Conservation (phyloP, 2,888 invertebrate species). For the Apantesis nais region DNA sequence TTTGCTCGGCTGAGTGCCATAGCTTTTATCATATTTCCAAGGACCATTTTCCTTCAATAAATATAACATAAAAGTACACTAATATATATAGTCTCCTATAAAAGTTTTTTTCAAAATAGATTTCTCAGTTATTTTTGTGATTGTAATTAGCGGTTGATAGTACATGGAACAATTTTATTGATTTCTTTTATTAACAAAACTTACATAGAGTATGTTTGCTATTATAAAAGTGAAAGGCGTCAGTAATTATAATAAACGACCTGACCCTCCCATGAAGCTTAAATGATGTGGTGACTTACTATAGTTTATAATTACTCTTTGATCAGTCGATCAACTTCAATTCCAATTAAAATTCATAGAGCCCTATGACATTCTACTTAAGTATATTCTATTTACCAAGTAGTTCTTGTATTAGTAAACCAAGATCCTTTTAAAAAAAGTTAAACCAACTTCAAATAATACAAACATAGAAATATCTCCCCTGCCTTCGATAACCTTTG, state of each 20-base stretch:
- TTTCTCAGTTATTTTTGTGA: neutral
- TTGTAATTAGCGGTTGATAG: neutral
- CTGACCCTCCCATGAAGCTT: too few relatives aligned
- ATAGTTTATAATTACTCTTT: too few relatives aligned
- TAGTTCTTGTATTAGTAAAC: too few relatives aligned
- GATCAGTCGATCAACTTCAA: neutral
- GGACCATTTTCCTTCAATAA: conserved; percentile 21
- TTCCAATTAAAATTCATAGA: neutral
- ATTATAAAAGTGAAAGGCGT: neutral
- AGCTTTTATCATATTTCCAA: conserved; percentile 21
- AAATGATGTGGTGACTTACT: too few relatives aligned
- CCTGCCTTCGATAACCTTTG: too few relatives aligned
- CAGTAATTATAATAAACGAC: neutral
- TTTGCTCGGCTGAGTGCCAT: conserved; percentile 19
- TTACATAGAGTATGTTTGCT: neutral
- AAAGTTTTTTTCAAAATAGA: neutral
- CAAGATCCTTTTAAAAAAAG: too few relatives aligned
- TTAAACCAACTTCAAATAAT: too few relatives aligned
- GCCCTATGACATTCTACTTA: too few relatives aligned
- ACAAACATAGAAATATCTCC: too few relatives aligned
- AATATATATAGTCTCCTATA: neutral
- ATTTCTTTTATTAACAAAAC: neutral
- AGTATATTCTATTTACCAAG: neutral
- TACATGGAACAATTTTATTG: neutral
- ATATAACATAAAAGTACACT: conserved; percentile 10